Percentiles rank a stretch among this genome's conserved stretches.
Evolutionary conservation across 2,113 vertebrate genomes (phyloP).

Genomic region (Phoxinus phoxinus): DNA sequence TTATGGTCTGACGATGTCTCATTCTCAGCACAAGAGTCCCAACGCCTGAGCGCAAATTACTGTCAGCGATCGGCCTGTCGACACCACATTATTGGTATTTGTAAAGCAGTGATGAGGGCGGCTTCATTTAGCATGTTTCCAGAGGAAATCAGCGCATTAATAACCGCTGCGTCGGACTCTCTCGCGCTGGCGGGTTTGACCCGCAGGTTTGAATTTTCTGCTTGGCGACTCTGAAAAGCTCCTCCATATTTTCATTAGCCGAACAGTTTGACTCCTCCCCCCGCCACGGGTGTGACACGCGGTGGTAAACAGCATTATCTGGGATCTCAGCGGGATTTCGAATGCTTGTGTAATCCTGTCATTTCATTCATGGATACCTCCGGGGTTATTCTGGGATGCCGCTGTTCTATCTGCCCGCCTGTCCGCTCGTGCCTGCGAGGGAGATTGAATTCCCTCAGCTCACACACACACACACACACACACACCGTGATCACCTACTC

Average conservation of each 20-base stretch:
- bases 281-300: constrained; percentile 56
- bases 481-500: constrained; percentile 21
- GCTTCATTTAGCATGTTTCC: constrained; percentile 56
- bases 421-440: constrained; percentile 74
- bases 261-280: constrained; percentile 72
- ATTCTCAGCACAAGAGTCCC: constrained; percentile 67
- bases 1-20: constrained; percentile 74
- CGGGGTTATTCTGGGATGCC: constrained; percentile 68
- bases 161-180: not conserved
- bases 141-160: not conserved
- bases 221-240: constrained; percentile 57
- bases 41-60: constrained; percentile 73
- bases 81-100: constrained; percentile 73
- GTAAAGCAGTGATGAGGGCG: constrained; percentile 58
- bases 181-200: constrained; percentile 16
- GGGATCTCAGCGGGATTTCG: constrained; percentile 77
- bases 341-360: constrained; percentile 78
- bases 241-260: constrained; percentile 74
- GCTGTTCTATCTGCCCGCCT: constrained; percentile 68
- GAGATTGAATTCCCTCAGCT: constrained; percentile 74
- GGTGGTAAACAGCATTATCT: constrained; percentile 74
- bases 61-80: constrained; percentile 77
- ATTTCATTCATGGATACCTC: constrained; percentile 77
- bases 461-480: not conserved
- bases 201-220: constrained; percentile 60